Evolutionary conservation across 2,113 vertebrate genomes (phyloP).

Genomic region (Cyprinodon variegatus): DNA sequence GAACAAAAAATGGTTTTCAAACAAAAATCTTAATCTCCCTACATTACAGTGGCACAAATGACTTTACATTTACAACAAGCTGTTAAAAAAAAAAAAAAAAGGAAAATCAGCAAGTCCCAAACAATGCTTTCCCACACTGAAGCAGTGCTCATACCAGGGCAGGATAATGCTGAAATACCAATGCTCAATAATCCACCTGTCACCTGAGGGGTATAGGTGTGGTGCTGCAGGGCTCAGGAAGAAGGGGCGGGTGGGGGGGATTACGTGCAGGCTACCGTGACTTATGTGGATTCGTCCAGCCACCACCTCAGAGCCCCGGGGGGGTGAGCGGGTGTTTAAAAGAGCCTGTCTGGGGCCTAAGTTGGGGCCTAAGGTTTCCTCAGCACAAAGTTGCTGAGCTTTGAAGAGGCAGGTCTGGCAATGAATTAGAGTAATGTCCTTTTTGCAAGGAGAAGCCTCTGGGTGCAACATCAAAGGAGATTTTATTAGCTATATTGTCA

Average conservation of each 20-base stretch:
- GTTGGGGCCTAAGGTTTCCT: constrained; percentile 71
- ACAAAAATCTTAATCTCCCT: background rate
- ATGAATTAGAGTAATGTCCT: constrained; percentile 79
- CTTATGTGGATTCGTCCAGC: constrained; percentile 79
- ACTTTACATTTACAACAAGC: background rate
- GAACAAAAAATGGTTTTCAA: background rate
- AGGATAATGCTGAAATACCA: constrained; percentile 63
- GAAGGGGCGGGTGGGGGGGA: constrained; percentile 5
- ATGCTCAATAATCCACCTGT: constrained; percentile 68
- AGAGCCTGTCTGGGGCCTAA: constrained; percentile 63
- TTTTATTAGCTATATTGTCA: constrained; percentile 74
- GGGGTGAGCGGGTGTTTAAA: constrained; percentile 70
- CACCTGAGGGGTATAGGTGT: constrained; percentile 73
- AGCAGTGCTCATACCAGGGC: constrained; percentile 19
- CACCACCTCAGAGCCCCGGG: constrained; percentile 69
- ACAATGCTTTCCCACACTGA: constrained; percentile 49
- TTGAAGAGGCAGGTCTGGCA: constrained; percentile 74
- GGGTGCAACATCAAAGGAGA: constrained; percentile 80
- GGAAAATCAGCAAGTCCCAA: background rate
- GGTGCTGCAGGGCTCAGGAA: constrained; percentile 65
- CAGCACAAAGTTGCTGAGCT: constrained; percentile 60
- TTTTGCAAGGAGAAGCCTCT: constrained; percentile 61
- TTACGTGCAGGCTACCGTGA: constrained; percentile 71
- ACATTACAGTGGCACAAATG: background rate
- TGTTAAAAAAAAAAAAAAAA: background rate